Evolutionary conservation across 30 jellyfish, hydroid and myxozoan genomes (phyloP).

Genomic region (Clytia hemisphaerica): DNA sequence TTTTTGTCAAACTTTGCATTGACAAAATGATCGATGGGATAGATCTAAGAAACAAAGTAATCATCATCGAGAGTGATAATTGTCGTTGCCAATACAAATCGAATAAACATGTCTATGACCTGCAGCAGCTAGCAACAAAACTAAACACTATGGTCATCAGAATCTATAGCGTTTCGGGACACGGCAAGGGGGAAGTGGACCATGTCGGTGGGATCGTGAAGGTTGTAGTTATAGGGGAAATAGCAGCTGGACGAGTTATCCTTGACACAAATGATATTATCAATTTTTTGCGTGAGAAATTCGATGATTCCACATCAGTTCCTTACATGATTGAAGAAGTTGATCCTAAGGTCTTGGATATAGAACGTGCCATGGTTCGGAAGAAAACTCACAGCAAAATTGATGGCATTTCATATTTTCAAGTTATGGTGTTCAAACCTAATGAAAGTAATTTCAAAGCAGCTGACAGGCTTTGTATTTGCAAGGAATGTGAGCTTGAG

Average conservation of each 20-base stretch:
- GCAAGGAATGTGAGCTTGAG: conserved; percentile 20
- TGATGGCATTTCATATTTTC: conserved; percentile 19
- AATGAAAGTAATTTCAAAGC: conserved; percentile 17
- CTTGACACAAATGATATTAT: conserved; percentile 22
- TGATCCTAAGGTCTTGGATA: conserved; percentile 10
- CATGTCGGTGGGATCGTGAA: conserved; percentile 36
- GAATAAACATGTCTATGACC: conserved; percentile 23
- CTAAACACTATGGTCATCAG: conserved; percentile 11
- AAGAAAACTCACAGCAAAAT: conserved; percentile 16
- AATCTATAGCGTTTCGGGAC: conserved; percentile 22
- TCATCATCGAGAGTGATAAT: conserved; percentile 28
- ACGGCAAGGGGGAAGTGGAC: conserved; percentile 36
- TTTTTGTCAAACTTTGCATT: conserved; percentile 17
- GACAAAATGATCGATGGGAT: conserved; percentile 12
- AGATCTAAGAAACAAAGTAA: conserved; percentile 8
- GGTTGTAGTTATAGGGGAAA: conserved; percentile 17
- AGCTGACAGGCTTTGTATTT: conserved; percentile 24
- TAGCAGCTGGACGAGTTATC: conserved; percentile 21
- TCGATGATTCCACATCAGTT: conserved; percentile 14
- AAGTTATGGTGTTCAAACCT: conserved; percentile 24
- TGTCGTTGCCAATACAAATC: conserved; percentile 38
- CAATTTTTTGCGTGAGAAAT: conserved; percentile 4
- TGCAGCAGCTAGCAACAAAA: conserved; percentile 32
- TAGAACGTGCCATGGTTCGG: conserved; percentile 8
- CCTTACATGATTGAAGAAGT: conserved; percentile 16